phyloP scores from a whole-genome alignment of 2,888 invertebrate genomes.

The Atrina japonica region DNA sequence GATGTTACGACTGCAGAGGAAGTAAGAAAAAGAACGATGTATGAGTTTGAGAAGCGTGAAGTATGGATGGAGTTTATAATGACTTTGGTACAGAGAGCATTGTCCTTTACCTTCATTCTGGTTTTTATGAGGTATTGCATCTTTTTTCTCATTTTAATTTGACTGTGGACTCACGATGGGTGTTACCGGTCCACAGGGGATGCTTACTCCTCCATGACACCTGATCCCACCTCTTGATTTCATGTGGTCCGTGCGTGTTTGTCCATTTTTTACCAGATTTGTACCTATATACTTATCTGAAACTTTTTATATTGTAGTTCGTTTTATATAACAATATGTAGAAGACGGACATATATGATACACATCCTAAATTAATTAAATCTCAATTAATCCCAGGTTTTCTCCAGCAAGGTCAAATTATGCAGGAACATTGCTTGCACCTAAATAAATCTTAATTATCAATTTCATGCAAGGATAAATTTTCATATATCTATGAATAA shows the following conservation, averaged over 20 bases:
- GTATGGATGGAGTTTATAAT: conserved; percentile 62
- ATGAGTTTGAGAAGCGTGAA: conserved; percentile 70
- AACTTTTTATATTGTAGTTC: too few species aligned
- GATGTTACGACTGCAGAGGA: conserved; percentile 74
- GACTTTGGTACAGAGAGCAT: conserved; percentile 83
- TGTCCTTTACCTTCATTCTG: conserved; percentile 85
- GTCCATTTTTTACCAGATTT: neutral
- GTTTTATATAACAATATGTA: too few species aligned
- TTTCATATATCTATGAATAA: too few species aligned
- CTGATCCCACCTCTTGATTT: neutral
- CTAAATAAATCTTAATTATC: too few species aligned
- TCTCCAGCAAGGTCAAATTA: too few species aligned
- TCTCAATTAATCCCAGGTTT: too few species aligned
- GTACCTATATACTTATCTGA: neutral
- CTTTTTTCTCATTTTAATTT: too few species aligned
- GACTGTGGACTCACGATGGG: too few species aligned
- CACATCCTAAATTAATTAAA: too few species aligned
- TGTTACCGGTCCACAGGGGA: neutral
- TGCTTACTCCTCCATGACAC: neutral
- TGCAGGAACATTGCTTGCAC: too few species aligned
- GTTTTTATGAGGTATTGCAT: conserved; percentile 80
- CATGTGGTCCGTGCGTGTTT: neutral
- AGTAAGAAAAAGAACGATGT: conserved; percentile 65
- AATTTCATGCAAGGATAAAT: too few species aligned
- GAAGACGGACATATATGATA: too few species aligned